Evolutionary conservation across 2,113 vertebrate species (phyloP).

Genomic region (Natator depressus): DNA sequence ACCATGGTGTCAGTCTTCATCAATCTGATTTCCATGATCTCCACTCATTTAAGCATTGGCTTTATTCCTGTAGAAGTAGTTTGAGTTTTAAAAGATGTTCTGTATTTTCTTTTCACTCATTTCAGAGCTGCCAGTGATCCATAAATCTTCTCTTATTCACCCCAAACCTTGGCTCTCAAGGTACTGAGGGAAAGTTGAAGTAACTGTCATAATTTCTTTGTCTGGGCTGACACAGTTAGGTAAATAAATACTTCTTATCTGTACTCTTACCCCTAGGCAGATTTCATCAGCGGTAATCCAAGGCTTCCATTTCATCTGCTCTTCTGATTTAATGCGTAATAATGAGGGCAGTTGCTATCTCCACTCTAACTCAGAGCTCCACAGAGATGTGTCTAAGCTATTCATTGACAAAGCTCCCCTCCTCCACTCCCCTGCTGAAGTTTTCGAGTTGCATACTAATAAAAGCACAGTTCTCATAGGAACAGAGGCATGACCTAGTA

Average conservation of each 20-base stretch:
- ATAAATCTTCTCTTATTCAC: neutral
- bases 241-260: rapidly evolving
- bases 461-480: rapidly evolving
- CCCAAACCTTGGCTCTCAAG: neutral
- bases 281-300: neutral
- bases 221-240: neutral
- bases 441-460: rapidly evolving
- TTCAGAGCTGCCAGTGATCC: neutral
- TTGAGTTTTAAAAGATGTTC: rapidly evolving
- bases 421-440: rapidly evolving
- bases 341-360: neutral
- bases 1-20: neutral
- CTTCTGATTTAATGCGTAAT: neutral
- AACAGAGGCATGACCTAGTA: rapidly evolving
- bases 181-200: neutral
- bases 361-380: neutral
- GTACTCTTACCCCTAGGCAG: neutral
- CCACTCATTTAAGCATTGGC: neutral
- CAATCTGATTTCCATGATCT: neutral
- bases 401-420: rapidly evolving
- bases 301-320: constrained; percentile 31
- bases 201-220: rapidly evolving
- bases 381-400: rapidly evolving
- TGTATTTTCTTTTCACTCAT: neutral
- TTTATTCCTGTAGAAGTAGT: neutral